Evolutionary conservation across 2,113 vertebrate genomes (phyloP).

Genomic region (Noturus placidus): DNA sequence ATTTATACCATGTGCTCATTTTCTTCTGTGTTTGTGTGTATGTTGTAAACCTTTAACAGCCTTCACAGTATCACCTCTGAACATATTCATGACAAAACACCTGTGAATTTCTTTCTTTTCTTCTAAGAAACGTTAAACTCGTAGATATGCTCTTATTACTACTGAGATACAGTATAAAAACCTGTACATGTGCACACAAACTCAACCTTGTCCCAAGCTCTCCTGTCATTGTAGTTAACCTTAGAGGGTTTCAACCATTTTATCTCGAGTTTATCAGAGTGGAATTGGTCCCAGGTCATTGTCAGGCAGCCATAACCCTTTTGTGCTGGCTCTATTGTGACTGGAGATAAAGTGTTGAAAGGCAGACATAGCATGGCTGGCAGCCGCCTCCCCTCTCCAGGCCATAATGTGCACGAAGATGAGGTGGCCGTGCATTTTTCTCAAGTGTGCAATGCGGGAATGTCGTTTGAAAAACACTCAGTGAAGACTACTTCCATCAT

Average conservation of each 20-base stretch:
- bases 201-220: constrained; percentile 4
- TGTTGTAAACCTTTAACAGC: constrained; percentile 64
- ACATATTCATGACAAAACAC: constrained; percentile 53
- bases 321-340: constrained; percentile 57
- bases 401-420: constrained; percentile 51
- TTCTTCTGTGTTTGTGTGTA: constrained; percentile 55
- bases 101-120: neutral
- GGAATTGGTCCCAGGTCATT: constrained; percentile 62
- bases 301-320: constrained; percentile 54
- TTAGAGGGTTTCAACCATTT: constrained; percentile 59
- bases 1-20: constrained; percentile 60
- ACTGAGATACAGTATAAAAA: neutral
- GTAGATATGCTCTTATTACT: neutral
- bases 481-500: constrained; percentile 53
- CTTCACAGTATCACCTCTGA: constrained; percentile 58
- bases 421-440: constrained; percentile 38
- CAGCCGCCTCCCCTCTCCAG: constrained; percentile 45
- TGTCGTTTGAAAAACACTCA: constrained; percentile 57
- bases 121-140: neutral
- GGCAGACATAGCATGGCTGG: constrained; percentile 30
- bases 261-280: constrained; percentile 66
- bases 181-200: neutral
- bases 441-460: constrained; percentile 49
- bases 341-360: constrained; percentile 56
- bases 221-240: constrained; percentile 56